phyloP scores from a whole-genome alignment of 2,797 vertebrate genomes.

The Pteronotus mesoamericanus region DNA sequence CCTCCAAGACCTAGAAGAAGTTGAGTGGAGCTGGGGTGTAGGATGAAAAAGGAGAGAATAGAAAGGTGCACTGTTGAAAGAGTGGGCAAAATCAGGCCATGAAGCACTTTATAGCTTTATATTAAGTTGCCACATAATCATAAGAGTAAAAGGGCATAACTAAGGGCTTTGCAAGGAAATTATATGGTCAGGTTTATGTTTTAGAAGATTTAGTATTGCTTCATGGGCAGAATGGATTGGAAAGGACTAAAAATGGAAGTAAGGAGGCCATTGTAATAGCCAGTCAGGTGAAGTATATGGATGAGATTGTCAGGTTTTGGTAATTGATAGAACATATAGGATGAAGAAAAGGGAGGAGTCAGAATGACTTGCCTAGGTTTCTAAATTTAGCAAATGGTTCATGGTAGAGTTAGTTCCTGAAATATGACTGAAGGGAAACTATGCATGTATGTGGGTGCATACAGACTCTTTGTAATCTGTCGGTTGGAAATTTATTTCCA shows the following conservation, averaged over 20 bases:
- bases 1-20: not conserved
- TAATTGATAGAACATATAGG: not conserved
- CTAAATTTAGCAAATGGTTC: not conserved
- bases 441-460: no score
- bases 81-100: not conserved
- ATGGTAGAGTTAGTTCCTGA: not conserved
- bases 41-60: not conserved
- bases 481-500: no score
- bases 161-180: not conserved
- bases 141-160: not conserved
- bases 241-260: not conserved
- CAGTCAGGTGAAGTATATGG: not conserved
- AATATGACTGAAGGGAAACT: not conserved
- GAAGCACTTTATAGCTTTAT: not conserved
- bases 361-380: not conserved
- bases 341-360: not conserved
- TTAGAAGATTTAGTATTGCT: not conserved
- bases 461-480: not conserved
- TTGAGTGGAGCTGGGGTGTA: not conserved
- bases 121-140: not conserved
- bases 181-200: not conserved
- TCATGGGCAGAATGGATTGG: not conserved
- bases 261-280: not conserved
- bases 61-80: not conserved
- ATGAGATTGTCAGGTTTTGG: not conserved